phyloP scores from a whole-genome alignment of 2,888 invertebrate genomes.

The Caenorhabditis sp. region DNA sequence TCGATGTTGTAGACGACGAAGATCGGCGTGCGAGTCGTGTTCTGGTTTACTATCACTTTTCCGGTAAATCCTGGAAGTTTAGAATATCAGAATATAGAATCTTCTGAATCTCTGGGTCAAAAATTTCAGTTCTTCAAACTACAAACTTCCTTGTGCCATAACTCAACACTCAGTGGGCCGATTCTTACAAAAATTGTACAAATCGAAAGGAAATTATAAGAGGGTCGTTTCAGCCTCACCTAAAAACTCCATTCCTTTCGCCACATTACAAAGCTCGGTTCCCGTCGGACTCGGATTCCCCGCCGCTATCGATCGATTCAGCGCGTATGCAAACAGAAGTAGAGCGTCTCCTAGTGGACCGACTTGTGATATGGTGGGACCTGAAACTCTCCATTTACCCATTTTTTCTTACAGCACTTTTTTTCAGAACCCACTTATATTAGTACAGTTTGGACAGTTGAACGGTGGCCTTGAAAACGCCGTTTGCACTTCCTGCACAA shows the following conservation, averaged over 20 bases:
- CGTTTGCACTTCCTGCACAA: slow-evolving; percentile 57
- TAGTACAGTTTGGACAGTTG: slow-evolving; percentile 67
- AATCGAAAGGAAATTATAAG: too few relatives aligned
- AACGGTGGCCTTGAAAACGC: slow-evolving; percentile 65
- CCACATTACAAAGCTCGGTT: slow-evolving; percentile 51
- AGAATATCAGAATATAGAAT: too few relatives aligned
- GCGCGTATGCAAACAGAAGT: slow-evolving; percentile 60
- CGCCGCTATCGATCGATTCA: slow-evolving; percentile 57
- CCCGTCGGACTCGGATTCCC: slow-evolving; percentile 63
- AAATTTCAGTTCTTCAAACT: not conserved
- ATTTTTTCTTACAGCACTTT: too few relatives aligned
- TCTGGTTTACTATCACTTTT: slow-evolving; percentile 67
- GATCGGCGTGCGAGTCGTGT: slow-evolving; percentile 65
- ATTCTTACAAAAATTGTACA: too few relatives aligned
- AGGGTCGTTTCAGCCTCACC: slow-evolving; percentile 6
- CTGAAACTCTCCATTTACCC: too few relatives aligned
- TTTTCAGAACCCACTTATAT: slow-evolving; percentile 56
- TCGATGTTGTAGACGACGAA: slow-evolving; percentile 65
- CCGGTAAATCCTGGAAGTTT: slow-evolving; percentile 66
- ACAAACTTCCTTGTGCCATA: too few relatives aligned
- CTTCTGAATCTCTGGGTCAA: too few relatives aligned
- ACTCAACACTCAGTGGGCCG: too few relatives aligned
- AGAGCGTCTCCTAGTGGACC: slow-evolving; percentile 69
- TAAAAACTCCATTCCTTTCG: slow-evolving; percentile 54
- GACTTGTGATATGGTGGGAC: slow-evolving; percentile 51